Evolutionary conservation across 2,113 vertebrate species (phyloP), one percentile per base, ranked within the genome.

Genomic region (Campylomormyrus tamandua): DNA sequence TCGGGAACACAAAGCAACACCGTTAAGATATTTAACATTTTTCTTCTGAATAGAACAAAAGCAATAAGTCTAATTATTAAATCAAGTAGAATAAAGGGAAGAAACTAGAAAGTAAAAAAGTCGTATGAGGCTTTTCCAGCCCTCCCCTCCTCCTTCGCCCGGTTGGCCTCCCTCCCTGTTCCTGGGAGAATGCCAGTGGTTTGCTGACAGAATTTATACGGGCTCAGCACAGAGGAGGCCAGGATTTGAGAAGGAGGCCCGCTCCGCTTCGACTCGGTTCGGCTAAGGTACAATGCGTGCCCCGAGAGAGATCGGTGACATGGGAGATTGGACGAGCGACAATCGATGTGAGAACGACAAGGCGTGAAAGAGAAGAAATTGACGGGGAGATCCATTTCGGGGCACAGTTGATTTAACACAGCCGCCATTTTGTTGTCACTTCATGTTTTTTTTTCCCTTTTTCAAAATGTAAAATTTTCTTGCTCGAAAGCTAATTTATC

Each of bases 201-300:
- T 93, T 94, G 95, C 94, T 95, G 95, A 96, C 95, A 95, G 95
- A 94, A 95, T 93, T 94, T 94, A 94, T 94, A 95, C 96, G 95
- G 95, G 95, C 95, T 95, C 93, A 95, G 94, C 94, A 95, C 95
- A 95, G 95, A 96, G 96, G 95, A 96, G 96, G 96, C 96, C 96
- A 95, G 94, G 52, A 94, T 92, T 93, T 92, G 93, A 94, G 91
- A 95, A 92, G 91, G 93, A 95, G 95, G 94, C 95, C 95, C 94
- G 91, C 90, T 94, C 93, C 93, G 94, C 95, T 94, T 94, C 94
- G 93, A 93, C 94, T 94, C 94, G 95, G 92, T 92, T 93, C 92
- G 92, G 94, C 95, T 95, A 15, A 35, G 74, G 74, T 80, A 80
- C 74, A 94, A 93, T 93, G 90, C 92, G 88, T 92, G 92, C 92